phyloP scores from a whole-genome alignment of 1,140 invertebrate species.

The Ptiloglossa arizonensis region DNA sequence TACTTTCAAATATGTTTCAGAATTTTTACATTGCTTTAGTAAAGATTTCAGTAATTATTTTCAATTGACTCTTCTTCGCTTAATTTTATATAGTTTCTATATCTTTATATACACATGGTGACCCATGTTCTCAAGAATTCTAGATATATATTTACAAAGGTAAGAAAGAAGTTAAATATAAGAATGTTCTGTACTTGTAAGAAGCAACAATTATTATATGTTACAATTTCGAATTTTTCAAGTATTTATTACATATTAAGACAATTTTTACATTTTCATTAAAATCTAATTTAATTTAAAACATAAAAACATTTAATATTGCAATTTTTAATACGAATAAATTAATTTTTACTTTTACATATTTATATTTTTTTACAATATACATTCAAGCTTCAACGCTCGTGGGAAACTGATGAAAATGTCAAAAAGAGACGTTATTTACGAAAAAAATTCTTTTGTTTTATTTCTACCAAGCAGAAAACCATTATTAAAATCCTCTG shows the following conservation, averaged over 20 bases:
- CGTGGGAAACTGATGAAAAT: too few species aligned
- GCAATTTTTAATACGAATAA: background rate
- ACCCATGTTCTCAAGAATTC: background rate
- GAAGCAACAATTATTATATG: background rate
- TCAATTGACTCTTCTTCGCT: slow-evolving; percentile 5
- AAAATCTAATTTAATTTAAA: background rate
- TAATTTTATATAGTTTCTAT: slow-evolving; percentile 16
- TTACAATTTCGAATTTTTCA: background rate
- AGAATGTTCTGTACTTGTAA: background rate
- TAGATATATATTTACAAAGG: background rate
- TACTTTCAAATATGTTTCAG: slow-evolving; percentile 29
- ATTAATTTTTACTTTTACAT: background rate
- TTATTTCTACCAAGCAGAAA: slow-evolving; percentile 82
- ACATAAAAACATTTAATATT: background rate
- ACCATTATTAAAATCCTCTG: slow-evolving; percentile 87
- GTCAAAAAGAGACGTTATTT: background rate
- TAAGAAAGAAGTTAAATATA: slow-evolving; percentile 12
- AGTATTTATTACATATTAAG: slow-evolving; percentile 26
- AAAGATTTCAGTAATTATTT: slow-evolving; percentile 31
- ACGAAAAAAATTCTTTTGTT: slow-evolving; percentile 57
- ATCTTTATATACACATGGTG: slow-evolving; percentile 22
- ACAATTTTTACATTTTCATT: background rate
- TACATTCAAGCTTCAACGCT: background rate
- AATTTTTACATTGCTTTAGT: slow-evolving; percentile 1
- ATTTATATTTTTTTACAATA: background rate